Evolutionary conservation across 2,888 invertebrate genomes (phyloP).

Genomic region (Philaethria dido): DNA sequence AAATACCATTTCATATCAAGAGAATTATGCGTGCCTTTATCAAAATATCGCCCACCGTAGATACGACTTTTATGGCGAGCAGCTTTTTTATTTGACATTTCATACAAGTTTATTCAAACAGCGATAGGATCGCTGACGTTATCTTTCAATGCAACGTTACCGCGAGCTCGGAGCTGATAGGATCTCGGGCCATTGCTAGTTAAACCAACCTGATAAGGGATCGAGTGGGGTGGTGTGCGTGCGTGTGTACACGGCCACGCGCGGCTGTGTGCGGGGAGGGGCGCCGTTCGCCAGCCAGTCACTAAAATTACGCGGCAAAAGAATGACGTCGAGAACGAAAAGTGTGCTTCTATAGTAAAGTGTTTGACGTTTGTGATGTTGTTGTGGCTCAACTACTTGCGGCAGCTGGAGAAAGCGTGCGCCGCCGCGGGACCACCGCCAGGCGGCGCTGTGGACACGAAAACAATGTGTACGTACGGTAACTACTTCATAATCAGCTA

Average conservation of each 20-base stretch:
- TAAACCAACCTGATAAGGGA: slow-evolving; percentile 81
- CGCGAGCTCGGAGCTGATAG: slow-evolving; percentile 78
- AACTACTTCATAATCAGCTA: slow-evolving; percentile 26
- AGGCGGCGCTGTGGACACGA: slow-evolving; percentile 72
- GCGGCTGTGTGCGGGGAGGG: slow-evolving; percentile 64
- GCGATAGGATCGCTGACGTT: slow-evolving; percentile 81
- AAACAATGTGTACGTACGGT: slow-evolving; percentile 75
- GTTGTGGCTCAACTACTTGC: slow-evolving; percentile 78
- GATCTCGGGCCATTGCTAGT: slow-evolving; percentile 83
- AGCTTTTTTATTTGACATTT: slow-evolving; percentile 83
- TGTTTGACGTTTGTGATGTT: slow-evolving; percentile 68
- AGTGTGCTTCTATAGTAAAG: slow-evolving; percentile 48
- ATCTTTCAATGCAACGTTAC: slow-evolving; percentile 84
- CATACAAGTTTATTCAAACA: slow-evolving; percentile 83
- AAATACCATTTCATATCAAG: slow-evolving; percentile 37
- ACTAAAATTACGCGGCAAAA: slow-evolving; percentile 80
- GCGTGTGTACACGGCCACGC: slow-evolving; percentile 46
- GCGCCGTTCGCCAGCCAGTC: slow-evolving; percentile 74
- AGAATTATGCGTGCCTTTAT: slow-evolving; percentile 53
- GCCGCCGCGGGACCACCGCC: slow-evolving; percentile 62
- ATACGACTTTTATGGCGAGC: slow-evolving; percentile 73
- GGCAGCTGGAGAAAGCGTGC: slow-evolving; percentile 77
- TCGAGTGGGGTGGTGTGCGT: slow-evolving; percentile 67
- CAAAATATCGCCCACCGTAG: slow-evolving; percentile 65
- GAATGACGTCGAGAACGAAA: slow-evolving; percentile 72